Conservation (phyloP, 2,797 vertebrate species). For the Halcyon chelicuti region DNA sequence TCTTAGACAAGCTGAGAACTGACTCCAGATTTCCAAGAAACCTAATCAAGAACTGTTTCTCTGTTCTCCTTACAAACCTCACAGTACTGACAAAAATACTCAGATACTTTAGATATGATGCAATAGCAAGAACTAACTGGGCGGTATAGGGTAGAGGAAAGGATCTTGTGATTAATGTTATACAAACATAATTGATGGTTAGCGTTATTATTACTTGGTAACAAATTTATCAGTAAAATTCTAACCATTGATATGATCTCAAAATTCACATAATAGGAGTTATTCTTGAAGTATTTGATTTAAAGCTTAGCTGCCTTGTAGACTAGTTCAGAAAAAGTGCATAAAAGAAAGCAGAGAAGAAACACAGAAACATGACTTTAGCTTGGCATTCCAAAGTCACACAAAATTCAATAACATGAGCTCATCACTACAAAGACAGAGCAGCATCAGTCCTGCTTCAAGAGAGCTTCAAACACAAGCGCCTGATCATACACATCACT, state of each 20-base stretch:
- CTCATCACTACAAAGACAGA: background rate
- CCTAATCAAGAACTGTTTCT: slow-evolving; percentile 3
- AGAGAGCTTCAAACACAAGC: background rate
- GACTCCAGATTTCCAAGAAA: slow-evolving; percentile 41
- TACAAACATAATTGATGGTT: background rate
- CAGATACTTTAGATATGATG: slow-evolving; percentile 5
- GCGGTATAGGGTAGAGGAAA: background rate
- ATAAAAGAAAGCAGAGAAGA: background rate
- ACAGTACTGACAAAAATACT: background rate
- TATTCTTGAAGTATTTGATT: background rate
- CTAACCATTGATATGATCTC: background rate
- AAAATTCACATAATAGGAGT: background rate
- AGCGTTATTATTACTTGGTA: background rate
- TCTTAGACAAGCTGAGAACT: background rate
- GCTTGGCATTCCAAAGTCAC: background rate
- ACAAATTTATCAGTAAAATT: background rate
- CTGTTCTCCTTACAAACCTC: background rate
- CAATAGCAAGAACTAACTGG: background rate
- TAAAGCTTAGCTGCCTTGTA: background rate
- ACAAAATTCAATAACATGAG: background rate
- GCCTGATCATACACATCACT: background rate
- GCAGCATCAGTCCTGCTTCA: background rate
- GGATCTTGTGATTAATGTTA: background rate
- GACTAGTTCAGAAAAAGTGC: background rate
- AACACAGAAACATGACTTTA: background rate